Conservation (phyloP, 2,113 vertebrate genomes). For the Mirounga angustirostris region DNA sequence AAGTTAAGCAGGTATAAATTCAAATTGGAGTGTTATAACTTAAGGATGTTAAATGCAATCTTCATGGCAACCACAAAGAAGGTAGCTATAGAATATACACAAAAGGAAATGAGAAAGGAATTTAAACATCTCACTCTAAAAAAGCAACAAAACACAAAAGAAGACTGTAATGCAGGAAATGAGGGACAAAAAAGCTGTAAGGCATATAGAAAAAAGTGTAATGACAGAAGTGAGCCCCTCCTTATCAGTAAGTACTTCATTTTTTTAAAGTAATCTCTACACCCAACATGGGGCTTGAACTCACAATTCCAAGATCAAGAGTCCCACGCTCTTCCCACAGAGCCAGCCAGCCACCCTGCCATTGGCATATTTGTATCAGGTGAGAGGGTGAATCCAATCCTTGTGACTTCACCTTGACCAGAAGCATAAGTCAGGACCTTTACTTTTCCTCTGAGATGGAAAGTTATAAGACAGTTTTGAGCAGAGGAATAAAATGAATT, state of each 20-base stretch:
- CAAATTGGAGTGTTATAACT: background rate
- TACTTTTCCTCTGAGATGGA: background rate
- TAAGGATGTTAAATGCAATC: background rate
- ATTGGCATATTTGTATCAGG: background rate
- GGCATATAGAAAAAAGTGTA: background rate
- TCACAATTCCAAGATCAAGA: background rate
- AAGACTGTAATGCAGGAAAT: background rate
- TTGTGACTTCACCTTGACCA: background rate
- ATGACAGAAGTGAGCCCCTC: background rate
- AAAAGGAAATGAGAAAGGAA: background rate
- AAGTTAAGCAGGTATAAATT: background rate
- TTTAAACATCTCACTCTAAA: background rate
- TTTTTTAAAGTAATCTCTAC: background rate
- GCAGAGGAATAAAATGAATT: background rate
- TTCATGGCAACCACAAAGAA: background rate
- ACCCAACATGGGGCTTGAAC: background rate
- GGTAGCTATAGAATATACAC: background rate
- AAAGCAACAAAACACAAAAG: background rate
- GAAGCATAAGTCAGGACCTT: background rate
- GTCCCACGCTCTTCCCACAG: background rate
- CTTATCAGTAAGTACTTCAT: background rate
- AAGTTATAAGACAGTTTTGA: background rate
- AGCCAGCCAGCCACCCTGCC: background rate
- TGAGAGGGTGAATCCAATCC: background rate
- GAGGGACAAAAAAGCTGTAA: background rate